Evolutionary conservation across 2,888 invertebrate genomes (phyloP).

Genomic region (Gibbula magus): DNA sequence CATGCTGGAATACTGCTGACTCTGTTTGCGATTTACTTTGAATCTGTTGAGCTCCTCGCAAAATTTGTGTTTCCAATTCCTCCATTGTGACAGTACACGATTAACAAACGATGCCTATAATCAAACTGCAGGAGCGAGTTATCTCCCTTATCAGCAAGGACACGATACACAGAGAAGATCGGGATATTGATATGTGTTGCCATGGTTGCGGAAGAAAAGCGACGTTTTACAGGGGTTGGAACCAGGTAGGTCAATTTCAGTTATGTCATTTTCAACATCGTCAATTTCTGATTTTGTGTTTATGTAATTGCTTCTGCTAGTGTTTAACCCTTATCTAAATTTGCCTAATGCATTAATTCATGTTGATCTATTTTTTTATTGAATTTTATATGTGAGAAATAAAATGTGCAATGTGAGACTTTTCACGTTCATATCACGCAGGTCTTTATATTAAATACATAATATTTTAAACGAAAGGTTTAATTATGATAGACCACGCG

Average conservation of each 20-base stretch:
- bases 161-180: constrained; percentile 43
- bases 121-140: constrained; percentile 47
- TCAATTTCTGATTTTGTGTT: too few relatives aligned
- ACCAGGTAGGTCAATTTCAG: constrained; percentile 41
- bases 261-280: not conserved
- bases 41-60: not conserved
- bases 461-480: too few relatives aligned
- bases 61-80: not conserved
- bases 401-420: too few relatives aligned
- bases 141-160: constrained; percentile 57
- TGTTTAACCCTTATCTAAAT: too few relatives aligned
- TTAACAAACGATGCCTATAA: not conserved
- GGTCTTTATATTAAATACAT: too few relatives aligned
- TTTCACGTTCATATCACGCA: too few relatives aligned
- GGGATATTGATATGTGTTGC: constrained; percentile 59
- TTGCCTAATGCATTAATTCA: too few relatives aligned
- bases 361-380: too few relatives aligned
- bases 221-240: constrained; percentile 54
- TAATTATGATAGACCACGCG: too few relatives aligned
- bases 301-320: too few relatives aligned
- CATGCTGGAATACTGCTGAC: not conserved
- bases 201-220: constrained; percentile 65
- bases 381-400: too few relatives aligned
- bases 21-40: not conserved
- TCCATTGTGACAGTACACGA: not conserved